Base-by-base conservation (phyloP, 2,113 vertebrate species). In the human (Homo sapiens) region DNA sequence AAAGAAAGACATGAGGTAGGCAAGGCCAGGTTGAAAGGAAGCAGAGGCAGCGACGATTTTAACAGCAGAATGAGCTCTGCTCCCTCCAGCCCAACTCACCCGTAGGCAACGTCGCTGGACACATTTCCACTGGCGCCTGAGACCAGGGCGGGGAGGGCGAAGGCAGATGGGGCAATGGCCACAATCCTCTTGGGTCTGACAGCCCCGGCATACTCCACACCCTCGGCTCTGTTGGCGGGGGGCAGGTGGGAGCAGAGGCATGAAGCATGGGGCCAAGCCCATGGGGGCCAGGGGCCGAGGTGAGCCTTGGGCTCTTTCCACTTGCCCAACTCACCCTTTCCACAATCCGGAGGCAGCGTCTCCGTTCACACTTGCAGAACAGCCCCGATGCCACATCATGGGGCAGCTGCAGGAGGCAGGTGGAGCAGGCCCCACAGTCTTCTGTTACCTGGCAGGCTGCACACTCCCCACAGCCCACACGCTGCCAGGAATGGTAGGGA, bases 181-280 rank as follows among this genome's bases (percentile, higher is more conserved):
- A 98, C 99, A 99, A 88, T 99, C 99, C 70, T 98, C 96, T 6
- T 98, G 98, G 90, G 98, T 98, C 93, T 98, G 99, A 97, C 99
- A 99, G 66, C 99, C 99, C 82, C 98, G 98, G 90, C 99, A 99
- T 72, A 99, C 98, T 27, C 99, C 99, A 95, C 99, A 99, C 6
- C 99, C 99, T 97, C 98, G 98, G 98, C 99, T 99, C 99, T 99
- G 93, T 55, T 20, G 27, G 76, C 1, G 45, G 73, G 75, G 76
- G 40, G 45, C 45, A 75, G 55, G 61, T 30, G 61, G 61, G 90
- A 52, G 66, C 70, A 18, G 84, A 96, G 90, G 73, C 5, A n/a
- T 68, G 85, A 94, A 11, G n/a, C 64, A 55, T 72, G 64, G 90
- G 81, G 90, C 93, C 72, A 89, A 52, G 75, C 45, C 48, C 70